Conservation (phyloP, 2,888 invertebrate genomes). For the Rhingia campestris region DNA sequence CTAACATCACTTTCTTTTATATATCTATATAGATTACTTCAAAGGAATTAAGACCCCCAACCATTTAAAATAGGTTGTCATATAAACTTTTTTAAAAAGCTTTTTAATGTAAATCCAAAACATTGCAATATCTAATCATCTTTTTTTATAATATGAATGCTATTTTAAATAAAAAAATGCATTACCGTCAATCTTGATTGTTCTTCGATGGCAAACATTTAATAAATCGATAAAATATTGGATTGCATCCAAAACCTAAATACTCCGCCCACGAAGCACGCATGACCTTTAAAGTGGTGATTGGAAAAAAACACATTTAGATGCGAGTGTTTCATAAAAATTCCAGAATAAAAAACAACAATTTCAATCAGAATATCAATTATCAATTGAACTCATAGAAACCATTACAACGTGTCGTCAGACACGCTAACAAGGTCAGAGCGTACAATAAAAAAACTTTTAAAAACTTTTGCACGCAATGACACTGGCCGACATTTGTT, state of each 20-base stretch:
- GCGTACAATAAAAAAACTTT: slow-evolving; percentile 8
- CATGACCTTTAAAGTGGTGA: too few relatives aligned
- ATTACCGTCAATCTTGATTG: slow-evolving; percentile 6
- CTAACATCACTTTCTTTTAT: too few relatives aligned
- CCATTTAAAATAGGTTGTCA: too few relatives aligned
- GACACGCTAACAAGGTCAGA: slow-evolving; percentile 9
- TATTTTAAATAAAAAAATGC: background rate
- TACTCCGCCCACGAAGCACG: too few relatives aligned
- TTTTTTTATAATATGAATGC: background rate
- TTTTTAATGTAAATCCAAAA: too few relatives aligned
- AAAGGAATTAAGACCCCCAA: too few relatives aligned
- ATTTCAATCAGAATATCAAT: slow-evolving; percentile 64
- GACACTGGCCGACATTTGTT: slow-evolving; percentile 69
- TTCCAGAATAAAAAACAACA: background rate
- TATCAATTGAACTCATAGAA: slow-evolving; percentile 11
- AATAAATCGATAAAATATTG: slow-evolving; percentile 1
- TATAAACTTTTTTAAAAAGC: too few relatives aligned
- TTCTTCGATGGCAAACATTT: background rate
- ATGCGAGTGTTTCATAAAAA: too few relatives aligned
- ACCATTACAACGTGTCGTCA: background rate
- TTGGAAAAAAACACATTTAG: too few relatives aligned
- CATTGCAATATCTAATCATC: background rate
- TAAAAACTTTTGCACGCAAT: slow-evolving; percentile 59
- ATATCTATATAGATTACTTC: too few relatives aligned
- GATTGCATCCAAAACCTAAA: background rate